These are phyloP conservation scores for Parelbella ahira DNA, from an alignment of 2,888 invertebrate species.

Conservation along the genomic window DNA sequence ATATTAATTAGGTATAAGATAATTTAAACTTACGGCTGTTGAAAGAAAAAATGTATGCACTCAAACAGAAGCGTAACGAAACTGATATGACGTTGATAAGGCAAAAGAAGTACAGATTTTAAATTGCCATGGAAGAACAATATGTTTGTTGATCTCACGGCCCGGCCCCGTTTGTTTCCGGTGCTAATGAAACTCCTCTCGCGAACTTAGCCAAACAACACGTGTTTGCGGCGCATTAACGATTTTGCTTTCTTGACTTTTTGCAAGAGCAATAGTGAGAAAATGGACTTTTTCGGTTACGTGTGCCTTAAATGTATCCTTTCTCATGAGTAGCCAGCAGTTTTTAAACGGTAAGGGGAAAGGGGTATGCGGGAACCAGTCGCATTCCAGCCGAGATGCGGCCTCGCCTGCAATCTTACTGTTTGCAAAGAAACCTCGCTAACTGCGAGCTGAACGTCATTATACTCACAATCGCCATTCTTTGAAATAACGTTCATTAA, in stretches of 20 bases:
- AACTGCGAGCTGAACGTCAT: slow-evolving; percentile 32
- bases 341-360: slow-evolving; percentile 29
- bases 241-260: too few relatives aligned
- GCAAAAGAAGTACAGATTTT: too few relatives aligned
- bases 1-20: too few relatives aligned
- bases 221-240: slow-evolving; percentile 8
- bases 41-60: too few relatives aligned
- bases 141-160: slow-evolving; percentile 68
- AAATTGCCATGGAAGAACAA: slow-evolving; percentile 2
- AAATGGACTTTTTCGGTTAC: slow-evolving; percentile 14
- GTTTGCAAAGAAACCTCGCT: slow-evolving; percentile 35
- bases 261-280: slow-evolving; percentile 20
- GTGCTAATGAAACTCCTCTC: slow-evolving; percentile 40
- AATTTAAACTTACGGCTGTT: too few relatives aligned
- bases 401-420: slow-evolving; percentile 33
- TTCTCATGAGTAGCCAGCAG: slow-evolving; percentile 40
- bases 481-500: slow-evolving; percentile 10
- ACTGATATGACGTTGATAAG: too few relatives aligned
- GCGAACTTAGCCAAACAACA: slow-evolving; percentile 20
- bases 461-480: slow-evolving; percentile 30
- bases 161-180: slow-evolving; percentile 48
- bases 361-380: slow-evolving; percentile 42
- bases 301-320: slow-evolving; percentile 34
- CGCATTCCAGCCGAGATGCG: slow-evolving; percentile 42
- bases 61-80: too few relatives aligned